Conservation (phyloP, 1,140 invertebrate species). For the Cephus cinctus region DNA sequence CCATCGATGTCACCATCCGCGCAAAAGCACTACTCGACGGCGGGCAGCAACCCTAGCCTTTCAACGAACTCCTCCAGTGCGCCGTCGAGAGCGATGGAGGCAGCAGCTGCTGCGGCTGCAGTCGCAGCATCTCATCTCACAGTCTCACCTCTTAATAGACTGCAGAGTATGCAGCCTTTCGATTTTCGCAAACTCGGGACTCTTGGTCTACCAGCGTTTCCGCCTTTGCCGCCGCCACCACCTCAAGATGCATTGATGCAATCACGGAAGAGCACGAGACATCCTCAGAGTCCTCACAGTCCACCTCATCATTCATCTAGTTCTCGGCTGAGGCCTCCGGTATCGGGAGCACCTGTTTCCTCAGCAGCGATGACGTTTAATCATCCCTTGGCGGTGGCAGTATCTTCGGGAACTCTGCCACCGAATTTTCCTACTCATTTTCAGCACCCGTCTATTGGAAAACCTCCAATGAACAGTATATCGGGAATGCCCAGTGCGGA, state of each 20-base stretch:
- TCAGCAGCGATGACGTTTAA: slow-evolving; percentile 44
- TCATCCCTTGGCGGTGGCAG: slow-evolving; percentile 43
- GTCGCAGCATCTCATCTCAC: slow-evolving; percentile 59
- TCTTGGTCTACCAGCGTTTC: slow-evolving; percentile 62
- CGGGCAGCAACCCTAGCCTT: slow-evolving; percentile 27
- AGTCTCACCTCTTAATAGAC: slow-evolving; percentile 79
- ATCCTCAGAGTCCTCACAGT: slow-evolving; percentile 46
- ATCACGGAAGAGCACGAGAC: slow-evolving; percentile 36
- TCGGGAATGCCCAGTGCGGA: slow-evolving; percentile 25
- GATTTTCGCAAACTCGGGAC: slow-evolving; percentile 80
- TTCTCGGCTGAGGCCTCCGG: slow-evolving; percentile 45
- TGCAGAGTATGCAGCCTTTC: slow-evolving; percentile 94
- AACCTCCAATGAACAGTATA: slow-evolving; percentile 32
- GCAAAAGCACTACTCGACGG: slow-evolving; percentile 49
- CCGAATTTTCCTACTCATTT: slow-evolving; percentile 47
- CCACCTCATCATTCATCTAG: slow-evolving; percentile 31
- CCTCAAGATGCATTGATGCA: slow-evolving; percentile 39
- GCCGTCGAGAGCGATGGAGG: slow-evolving; percentile 48
- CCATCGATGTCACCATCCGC: slow-evolving; percentile 53
- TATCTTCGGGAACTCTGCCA: slow-evolving; percentile 45
- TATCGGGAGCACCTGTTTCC: slow-evolving; percentile 47
- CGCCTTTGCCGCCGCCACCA: slow-evolving; percentile 62
- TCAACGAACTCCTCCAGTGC: slow-evolving; percentile 31
- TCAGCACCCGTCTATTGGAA: slow-evolving; percentile 41
- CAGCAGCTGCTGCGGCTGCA: no score